Evolutionary conservation across 2,113 vertebrate species (phyloP).

Genomic region (Machaerirhynchus nigripectus): DNA sequence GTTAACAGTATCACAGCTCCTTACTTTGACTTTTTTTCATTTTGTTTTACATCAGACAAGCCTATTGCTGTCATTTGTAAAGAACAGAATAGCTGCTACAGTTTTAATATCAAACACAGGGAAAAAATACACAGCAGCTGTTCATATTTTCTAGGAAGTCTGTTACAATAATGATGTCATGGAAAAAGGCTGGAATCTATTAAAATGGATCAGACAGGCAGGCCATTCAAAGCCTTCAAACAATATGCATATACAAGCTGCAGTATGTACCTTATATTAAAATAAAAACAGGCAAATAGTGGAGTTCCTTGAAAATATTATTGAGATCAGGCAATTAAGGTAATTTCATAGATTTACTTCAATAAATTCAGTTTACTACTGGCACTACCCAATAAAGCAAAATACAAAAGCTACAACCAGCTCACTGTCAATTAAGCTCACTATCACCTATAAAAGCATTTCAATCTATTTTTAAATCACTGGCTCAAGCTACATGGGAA

Average conservation of each 20-base stretch:
- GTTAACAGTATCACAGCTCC: slow-evolving; percentile 52
- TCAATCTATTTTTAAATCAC: background rate
- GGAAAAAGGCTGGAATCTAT: slow-evolving; percentile 72
- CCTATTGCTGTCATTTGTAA: slow-evolving; percentile 29
- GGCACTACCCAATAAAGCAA: slow-evolving; percentile 1
- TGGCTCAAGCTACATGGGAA: background rate
- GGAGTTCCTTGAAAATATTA: slow-evolving; percentile 13
- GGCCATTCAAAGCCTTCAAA: slow-evolving; percentile 61
- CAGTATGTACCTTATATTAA: slow-evolving; percentile 16
- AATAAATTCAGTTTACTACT: slow-evolving; percentile 21
- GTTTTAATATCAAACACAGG: slow-evolving; percentile 69
- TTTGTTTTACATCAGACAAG: slow-evolving; percentile 58
- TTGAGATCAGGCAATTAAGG: slow-evolving; percentile 1
- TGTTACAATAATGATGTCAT: slow-evolving; percentile 74
- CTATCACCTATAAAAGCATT: slow-evolving; percentile 9
- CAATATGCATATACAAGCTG: slow-evolving; percentile 51
- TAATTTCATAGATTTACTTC: slow-evolving; percentile 27
- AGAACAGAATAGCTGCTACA: slow-evolving; percentile 59
- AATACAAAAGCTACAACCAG: background rate
- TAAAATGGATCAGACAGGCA: slow-evolving; percentile 64
- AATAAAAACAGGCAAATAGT: slow-evolving; percentile 29
- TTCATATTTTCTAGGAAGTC: slow-evolving; percentile 67
- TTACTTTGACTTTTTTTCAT: slow-evolving; percentile 29
- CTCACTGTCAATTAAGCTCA: background rate
- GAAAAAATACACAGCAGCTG: slow-evolving; percentile 70